These are phyloP conservation scores for Leptinotarsa rubiginosa DNA, from an alignment of 2,888 invertebrate species.

Conservation along the genomic window DNA sequence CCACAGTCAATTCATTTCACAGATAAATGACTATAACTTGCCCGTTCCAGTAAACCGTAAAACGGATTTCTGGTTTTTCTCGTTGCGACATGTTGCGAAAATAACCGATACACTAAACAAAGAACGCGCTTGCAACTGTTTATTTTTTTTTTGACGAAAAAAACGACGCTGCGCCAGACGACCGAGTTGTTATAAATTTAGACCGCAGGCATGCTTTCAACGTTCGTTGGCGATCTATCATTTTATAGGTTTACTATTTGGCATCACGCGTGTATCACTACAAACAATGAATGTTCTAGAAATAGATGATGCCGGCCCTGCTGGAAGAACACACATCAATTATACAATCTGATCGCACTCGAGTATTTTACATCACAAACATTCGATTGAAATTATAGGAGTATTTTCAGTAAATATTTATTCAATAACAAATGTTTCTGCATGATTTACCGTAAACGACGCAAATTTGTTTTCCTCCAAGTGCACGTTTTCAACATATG, in stretches of 20 bases:
- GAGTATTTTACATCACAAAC: not conserved
- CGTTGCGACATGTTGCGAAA: slow-evolving; percentile 72
- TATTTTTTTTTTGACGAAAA: not conserved
- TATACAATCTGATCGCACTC: not conserved
- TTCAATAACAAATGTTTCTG: too few relatives aligned
- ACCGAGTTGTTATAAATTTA: slow-evolving; percentile 1
- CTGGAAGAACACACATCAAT: not conserved
- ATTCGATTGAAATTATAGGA: not conserved
- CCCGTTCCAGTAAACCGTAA: slow-evolving; percentile 77
- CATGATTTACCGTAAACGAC: too few relatives aligned
- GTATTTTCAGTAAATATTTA: not conserved
- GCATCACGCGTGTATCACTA: not conserved
- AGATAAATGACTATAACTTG: slow-evolving; percentile 76
- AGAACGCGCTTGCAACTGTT: slow-evolving; percentile 19
- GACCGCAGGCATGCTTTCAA: not conserved
- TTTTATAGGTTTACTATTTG: slow-evolving; percentile 17
- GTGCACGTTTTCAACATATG: too few relatives aligned
- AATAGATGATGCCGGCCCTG: not conserved
- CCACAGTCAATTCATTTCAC: slow-evolving; percentile 39
- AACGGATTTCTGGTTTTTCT: slow-evolving; percentile 74
- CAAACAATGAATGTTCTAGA: slow-evolving; percentile 9
- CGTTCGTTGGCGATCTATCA: slow-evolving; percentile 1
- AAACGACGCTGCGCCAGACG: slow-evolving; percentile 23
- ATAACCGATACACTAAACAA: not conserved
- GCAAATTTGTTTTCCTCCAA: too few relatives aligned